A percentile compares a stretch with the other conserved stretches of the same genome.
Evolutionary conservation across 2,113 vertebrate genomes (phyloP).

Genomic region (Sinocyclocheilus anophthalmus): DNA sequence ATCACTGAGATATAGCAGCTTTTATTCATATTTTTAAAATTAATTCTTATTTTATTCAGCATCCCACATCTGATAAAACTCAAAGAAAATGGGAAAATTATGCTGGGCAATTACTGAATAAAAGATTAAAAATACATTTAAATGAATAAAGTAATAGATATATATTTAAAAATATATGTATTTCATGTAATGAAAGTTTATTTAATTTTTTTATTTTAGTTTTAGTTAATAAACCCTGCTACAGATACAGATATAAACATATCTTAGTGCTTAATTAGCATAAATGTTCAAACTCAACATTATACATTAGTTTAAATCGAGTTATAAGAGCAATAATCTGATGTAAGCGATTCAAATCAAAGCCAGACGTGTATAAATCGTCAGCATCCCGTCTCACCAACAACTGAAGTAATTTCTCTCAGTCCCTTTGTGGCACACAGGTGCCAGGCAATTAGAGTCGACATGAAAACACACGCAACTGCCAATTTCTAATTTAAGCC

Average conservation of each 20-base stretch:
- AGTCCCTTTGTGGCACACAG: slow-evolving; percentile 63
- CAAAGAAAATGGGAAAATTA: neutral
- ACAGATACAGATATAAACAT: neutral
- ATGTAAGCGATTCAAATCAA: neutral
- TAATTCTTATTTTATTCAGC: neutral
- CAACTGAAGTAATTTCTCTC: slow-evolving; percentile 21
- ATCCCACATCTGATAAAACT: neutral
- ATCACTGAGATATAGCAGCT: neutral
- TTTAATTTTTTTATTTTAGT: too few relatives aligned
- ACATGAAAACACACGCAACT: slow-evolving; percentile 73
- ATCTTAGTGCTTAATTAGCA: neutral
- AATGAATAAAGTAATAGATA: too few relatives aligned
- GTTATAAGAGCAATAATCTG: neutral
- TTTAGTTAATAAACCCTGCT: neutral
- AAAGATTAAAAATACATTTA: neutral
- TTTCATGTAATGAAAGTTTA: too few relatives aligned
- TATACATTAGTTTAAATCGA: neutral
- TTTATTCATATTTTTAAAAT: neutral
- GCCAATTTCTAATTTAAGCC: slow-evolving; percentile 77
- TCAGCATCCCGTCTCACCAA: slow-evolving; percentile 1
- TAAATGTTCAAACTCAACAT: neutral
- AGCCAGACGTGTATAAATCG: neutral
- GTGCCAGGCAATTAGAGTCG: slow-evolving; percentile 77
- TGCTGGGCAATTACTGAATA: neutral
- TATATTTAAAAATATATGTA: too few relatives aligned